Evolutionary conservation across 1,140 invertebrate species (phyloP).

Genomic region (Papilio xuthus): DNA sequence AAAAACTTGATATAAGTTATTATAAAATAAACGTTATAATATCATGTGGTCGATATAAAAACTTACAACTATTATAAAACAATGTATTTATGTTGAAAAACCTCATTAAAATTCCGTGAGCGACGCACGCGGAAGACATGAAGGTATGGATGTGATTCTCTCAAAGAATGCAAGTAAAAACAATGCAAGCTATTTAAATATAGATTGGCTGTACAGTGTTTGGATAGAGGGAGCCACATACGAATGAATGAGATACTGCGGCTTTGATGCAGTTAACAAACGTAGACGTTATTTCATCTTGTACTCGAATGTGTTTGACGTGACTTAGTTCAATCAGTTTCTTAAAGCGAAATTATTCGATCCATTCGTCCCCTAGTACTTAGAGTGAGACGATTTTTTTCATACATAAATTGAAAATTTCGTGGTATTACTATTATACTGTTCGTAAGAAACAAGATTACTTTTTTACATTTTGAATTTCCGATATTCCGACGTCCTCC

Average conservation of each 20-base stretch:
- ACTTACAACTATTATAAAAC: background rate
- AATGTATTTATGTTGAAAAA: constrained; percentile 25
- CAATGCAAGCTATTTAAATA: constrained; percentile 32
- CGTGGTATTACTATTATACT: too few species aligned
- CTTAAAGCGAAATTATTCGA: background rate
- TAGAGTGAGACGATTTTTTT: too few species aligned
- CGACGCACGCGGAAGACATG: constrained; percentile 15
- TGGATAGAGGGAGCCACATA: background rate
- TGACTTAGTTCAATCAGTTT: background rate
- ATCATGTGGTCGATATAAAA: constrained; percentile 12
- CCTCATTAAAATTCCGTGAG: constrained; percentile 29
- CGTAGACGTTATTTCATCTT: background rate
- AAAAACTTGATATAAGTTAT: background rate
- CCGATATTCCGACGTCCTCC: too few species aligned
- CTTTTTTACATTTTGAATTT: too few species aligned
- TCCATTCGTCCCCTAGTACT: too few species aligned
- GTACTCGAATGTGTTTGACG: background rate
- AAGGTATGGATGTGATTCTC: background rate
- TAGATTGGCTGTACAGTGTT: background rate
- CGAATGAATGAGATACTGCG: background rate
- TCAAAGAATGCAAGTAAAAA: constrained; percentile 33
- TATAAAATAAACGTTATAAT: constrained; percentile 13
- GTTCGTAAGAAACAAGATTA: too few species aligned
- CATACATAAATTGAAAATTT: too few species aligned
- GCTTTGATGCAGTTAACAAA: background rate